A percentile compares a stretch with the other conserved stretches of the same genome.
Conservation (phyloP, 2,113 vertebrate species). For the Pterocles gutturalis region DNA sequence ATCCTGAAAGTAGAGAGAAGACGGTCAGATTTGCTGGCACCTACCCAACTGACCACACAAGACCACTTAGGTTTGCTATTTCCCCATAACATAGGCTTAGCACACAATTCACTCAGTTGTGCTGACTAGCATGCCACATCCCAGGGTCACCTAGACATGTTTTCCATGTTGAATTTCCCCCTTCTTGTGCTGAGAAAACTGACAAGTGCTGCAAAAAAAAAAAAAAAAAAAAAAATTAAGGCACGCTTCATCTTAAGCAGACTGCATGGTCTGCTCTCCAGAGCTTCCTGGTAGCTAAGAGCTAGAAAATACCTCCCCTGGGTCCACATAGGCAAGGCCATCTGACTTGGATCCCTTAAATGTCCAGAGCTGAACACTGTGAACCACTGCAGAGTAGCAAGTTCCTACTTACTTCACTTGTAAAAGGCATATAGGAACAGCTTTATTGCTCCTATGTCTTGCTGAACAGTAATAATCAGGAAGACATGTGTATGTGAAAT, state of each 20-base stretch:
- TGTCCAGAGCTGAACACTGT: neutral
- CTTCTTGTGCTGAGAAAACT: neutral
- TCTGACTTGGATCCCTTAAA: neutral
- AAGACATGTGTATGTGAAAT: neutral
- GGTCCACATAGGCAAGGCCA: neutral
- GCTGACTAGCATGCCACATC: neutral
- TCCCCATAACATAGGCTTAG: neutral
- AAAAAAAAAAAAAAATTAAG: neutral
- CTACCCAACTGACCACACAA: neutral
- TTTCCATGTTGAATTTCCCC: neutral
- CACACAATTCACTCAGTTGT: neutral
- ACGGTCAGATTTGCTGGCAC: neutral
- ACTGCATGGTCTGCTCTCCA: neutral
- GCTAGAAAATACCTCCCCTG: neutral
- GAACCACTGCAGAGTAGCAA: neutral
- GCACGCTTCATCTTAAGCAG: neutral
- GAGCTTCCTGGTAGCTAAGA: neutral
- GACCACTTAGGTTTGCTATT: neutral
- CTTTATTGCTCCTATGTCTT: neutral
- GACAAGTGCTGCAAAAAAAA: neutral
- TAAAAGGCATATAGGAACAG: neutral
- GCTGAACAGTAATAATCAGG: neutral
- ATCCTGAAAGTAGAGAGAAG: constrained; percentile 79
- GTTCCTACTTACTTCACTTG: neutral
- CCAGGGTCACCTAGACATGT: neutral